phyloP scores from a whole-genome alignment of 2,113 vertebrate species.

The Axis porcinus region DNA sequence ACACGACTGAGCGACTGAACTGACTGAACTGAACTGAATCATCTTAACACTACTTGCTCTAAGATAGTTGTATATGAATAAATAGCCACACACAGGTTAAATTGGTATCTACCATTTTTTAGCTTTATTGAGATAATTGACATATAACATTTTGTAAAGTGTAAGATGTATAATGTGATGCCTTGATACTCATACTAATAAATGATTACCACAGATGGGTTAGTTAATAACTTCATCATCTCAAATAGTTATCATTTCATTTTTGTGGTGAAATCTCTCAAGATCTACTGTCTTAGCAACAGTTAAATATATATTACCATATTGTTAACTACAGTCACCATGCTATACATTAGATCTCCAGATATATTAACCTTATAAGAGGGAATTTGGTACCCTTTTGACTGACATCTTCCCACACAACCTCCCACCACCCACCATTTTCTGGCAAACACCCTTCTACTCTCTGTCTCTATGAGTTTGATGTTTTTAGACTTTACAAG shows the following conservation, averaged over 20 bases:
- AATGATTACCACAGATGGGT: neutral
- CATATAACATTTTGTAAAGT: neutral
- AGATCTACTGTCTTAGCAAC: neutral
- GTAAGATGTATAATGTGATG: neutral
- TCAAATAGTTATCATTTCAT: neutral
- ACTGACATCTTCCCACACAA: neutral
- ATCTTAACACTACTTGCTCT: neutral
- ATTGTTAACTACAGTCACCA: neutral
- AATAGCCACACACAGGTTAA: neutral
- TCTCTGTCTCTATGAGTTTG: neutral
- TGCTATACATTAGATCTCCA: neutral
- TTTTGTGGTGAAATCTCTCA: neutral
- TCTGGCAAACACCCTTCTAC: neutral
- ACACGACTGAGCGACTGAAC: too few relatives aligned
- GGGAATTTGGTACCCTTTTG: neutral
- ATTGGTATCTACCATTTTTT: neutral
- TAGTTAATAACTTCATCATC: neutral
- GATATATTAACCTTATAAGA: neutral
- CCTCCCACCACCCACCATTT: neutral
- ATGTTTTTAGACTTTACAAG: neutral
- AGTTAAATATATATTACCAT: neutral
- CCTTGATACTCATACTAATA: neutral
- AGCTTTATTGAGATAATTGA: neutral
- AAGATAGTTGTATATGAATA: neutral
- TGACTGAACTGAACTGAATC: neutral